Evolutionary conservation across 2,113 vertebrate genomes (phyloP), one percentile per base, ranked within the genome.

Genomic region (Brachypteracias leptosomus): DNA sequence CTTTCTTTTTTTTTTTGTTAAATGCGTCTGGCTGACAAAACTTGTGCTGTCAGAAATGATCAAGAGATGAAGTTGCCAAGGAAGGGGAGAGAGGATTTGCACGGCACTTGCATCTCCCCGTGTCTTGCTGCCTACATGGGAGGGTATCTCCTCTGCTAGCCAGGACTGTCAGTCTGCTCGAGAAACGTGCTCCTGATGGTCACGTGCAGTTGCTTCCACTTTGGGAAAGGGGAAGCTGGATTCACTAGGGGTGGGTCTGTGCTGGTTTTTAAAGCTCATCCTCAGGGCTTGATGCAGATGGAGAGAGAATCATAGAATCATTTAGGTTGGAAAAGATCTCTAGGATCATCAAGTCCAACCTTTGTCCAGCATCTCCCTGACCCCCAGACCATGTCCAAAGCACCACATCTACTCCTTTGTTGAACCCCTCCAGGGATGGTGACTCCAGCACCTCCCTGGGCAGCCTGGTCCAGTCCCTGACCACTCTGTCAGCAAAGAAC

Each of bases 1-100:
- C 8, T 5, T 20, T 25, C 9, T 20, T 35, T 16, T 17, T 29
- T 13, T 11, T 38, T 57, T 12, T 25, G 47, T 82, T 46, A 79
- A 81, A 91, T 80, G 47, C 1, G 73, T 93, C 57, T 91, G 95
- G 91, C 61, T 92, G 83, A 74, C 61, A 89, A 87, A 78, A 94
- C 26, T 62, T 83, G 44, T 89, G 52, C 91, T 95, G 84, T 88
- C 94, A 94, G 75, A 73, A 81, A 89, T 35, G 62, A 79, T 83
- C 89, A 73, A 61, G 77, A 61, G 72, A 62, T 75, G 63, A 66
- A 89, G 67, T 67, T 63, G 89, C 66, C 77, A 90, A n/a, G 68
- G 59, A 36, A 51, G 62, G 83, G 36, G 42, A 52, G 82, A n/a
- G 68, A 49, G 68, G 75, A 52, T 83, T 38, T 35, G 76, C 85